phyloP scores from a whole-genome alignment of 1,140 invertebrate species.

The Sarcophaga peregrina region DNA sequence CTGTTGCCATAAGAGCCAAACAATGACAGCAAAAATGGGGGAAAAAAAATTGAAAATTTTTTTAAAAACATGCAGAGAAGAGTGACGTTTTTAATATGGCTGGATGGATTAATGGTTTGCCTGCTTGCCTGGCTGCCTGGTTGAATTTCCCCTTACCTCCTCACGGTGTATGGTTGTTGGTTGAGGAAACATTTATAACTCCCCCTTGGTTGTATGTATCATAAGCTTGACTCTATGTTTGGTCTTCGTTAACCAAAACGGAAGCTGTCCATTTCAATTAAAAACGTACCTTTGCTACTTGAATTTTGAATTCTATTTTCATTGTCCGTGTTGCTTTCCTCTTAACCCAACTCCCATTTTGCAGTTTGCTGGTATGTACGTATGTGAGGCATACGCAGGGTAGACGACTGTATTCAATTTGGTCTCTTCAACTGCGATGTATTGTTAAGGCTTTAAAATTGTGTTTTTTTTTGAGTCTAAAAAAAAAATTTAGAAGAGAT shows the following conservation, averaged over 20 bases:
- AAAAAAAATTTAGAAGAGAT: too few species aligned
- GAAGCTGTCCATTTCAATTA: conserved; percentile 38
- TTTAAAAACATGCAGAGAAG: not conserved
- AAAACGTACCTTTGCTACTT: conserved; percentile 6
- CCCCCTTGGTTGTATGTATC: not conserved
- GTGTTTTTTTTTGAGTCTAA: too few species aligned
- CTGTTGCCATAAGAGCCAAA: not conserved
- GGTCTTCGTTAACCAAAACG: conserved; percentile 1
- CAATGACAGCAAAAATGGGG: not conserved
- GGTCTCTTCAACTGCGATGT: too few species aligned
- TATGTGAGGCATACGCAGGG: too few species aligned
- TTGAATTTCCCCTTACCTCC: not conserved
- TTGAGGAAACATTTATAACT: not conserved
- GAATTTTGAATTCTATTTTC: not conserved
- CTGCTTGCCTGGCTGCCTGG: not conserved
- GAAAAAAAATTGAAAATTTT: not conserved
- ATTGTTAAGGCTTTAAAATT: not conserved
- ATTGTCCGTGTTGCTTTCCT: too few species aligned
- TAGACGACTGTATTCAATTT: too few species aligned
- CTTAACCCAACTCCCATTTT: too few species aligned
- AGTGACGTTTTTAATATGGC: not conserved
- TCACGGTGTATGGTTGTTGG: too few species aligned
- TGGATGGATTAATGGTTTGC: not conserved
- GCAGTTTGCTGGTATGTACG: too few species aligned
- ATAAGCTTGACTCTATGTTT: not conserved